Percentiles rank a stretch among this genome's conserved stretches.
Evolutionary conservation across 2,113 vertebrate species (phyloP).

Genomic region (Talpa occidentalis): DNA sequence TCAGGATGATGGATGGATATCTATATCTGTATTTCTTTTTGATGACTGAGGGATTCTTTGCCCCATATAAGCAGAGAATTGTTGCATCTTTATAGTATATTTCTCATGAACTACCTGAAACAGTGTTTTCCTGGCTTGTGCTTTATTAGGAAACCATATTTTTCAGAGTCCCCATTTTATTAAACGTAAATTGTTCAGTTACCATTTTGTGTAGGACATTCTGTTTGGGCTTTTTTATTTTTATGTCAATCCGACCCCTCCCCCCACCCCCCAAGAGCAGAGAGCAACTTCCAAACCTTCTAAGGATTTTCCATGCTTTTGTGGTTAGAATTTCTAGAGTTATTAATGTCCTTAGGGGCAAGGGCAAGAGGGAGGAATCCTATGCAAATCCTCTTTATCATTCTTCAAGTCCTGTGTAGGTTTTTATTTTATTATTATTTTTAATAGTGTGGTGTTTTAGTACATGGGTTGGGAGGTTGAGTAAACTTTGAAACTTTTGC

Average conservation of each 20-base stretch:
- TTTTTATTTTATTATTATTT: not conserved
- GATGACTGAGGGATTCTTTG: not conserved
- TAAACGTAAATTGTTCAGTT: not conserved
- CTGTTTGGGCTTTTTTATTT: not conserved
- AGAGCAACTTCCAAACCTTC: not conserved
- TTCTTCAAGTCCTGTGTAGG: not conserved
- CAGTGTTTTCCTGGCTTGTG: not conserved
- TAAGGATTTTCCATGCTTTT: not conserved
- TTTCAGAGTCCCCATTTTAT: not conserved
- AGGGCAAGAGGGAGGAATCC: not conserved
- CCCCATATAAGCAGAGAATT: not conserved
- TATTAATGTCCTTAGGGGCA: not conserved
- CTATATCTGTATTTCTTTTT: not conserved
- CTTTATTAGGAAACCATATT: not conserved
- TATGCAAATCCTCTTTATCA: not conserved
- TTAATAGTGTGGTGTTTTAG: not conserved
- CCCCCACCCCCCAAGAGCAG: not conserved
- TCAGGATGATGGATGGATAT: not conserved
- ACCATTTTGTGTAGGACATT: not conserved
- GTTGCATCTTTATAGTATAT: not conserved
- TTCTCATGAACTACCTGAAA: conserved; percentile 2
- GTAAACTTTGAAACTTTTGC: conserved; percentile 22
- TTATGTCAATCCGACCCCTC: no score
- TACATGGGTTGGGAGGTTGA: not conserved
- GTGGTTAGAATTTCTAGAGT: not conserved